phyloP scores from a whole-genome alignment of 2,113 vertebrate species.

The Platysternon megacephalum region DNA sequence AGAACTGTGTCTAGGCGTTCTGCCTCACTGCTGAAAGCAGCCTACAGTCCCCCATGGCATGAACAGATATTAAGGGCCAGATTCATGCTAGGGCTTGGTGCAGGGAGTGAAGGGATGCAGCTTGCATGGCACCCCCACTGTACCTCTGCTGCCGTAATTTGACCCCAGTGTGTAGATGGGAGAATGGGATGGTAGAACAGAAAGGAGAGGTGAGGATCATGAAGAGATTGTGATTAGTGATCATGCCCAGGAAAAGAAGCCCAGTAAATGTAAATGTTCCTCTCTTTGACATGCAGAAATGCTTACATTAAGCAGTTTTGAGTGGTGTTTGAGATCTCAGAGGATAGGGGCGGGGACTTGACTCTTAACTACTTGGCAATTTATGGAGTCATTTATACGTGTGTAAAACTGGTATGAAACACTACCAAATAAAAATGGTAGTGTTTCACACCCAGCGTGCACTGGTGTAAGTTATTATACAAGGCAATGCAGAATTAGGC shows the following conservation, averaged over 20 bases:
- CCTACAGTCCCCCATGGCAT: not conserved
- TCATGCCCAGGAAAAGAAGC: constrained; percentile 8
- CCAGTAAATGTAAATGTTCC: constrained; percentile 34
- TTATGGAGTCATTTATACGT: constrained; percentile 32
- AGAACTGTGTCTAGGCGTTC: not conserved
- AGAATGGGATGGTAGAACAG: not conserved
- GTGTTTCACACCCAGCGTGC: constrained; percentile 6
- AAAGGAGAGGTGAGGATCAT: not conserved
- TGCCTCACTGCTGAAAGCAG: rapidly evolving
- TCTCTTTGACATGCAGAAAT: constrained; percentile 49
- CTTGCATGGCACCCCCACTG: not conserved
- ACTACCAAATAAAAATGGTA: constrained; percentile 13
- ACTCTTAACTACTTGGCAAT: not conserved
- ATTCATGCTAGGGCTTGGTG: not conserved
- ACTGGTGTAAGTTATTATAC: constrained; percentile 42
- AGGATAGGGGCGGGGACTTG: not conserved
- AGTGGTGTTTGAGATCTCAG: constrained; percentile 47
- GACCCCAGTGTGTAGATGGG: not conserved
- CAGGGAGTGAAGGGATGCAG: not conserved
- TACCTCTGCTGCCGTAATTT: not conserved
- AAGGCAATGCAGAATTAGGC: not conserved
- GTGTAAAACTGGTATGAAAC: not conserved
- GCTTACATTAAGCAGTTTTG: constrained; percentile 44
- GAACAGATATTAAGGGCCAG: not conserved
- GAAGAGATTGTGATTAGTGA: constrained; percentile 23